Evolutionary conservation across 30 jellyfish, hydroid and myxozoan genomes (phyloP).

Genomic region (Turritopsis dohrnii): DNA sequence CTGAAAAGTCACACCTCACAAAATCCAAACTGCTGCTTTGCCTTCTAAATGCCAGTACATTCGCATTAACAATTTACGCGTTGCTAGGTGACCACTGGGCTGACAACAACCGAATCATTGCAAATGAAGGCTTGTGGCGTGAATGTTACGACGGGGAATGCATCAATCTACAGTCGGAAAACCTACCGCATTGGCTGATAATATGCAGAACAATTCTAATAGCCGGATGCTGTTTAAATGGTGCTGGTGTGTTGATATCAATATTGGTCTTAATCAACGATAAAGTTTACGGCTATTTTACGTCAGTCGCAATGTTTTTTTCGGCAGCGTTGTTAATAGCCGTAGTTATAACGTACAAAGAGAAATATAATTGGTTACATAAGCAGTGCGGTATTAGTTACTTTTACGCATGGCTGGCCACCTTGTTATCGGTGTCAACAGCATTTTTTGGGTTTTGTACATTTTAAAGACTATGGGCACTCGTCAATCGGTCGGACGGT

Average conservation of each 20-base stretch:
- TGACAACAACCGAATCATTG: background rate
- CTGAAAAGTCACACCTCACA: background rate
- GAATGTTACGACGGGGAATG: slow-evolving; percentile 1
- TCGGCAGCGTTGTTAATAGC: background rate
- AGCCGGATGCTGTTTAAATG: background rate
- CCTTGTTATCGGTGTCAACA: background rate
- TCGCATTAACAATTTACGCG: background rate
- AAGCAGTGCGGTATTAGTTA: background rate
- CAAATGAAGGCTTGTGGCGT: background rate
- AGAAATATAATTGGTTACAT: background rate
- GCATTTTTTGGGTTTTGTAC: slow-evolving; percentile 5
- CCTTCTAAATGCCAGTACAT: background rate
- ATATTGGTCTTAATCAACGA: background rate
- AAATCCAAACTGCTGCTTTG: background rate
- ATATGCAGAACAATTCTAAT: background rate
- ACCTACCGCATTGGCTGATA: background rate
- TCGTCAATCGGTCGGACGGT: too few relatives aligned
- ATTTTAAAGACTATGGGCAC: background rate
- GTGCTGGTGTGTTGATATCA: background rate
- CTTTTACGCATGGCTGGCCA: slow-evolving; percentile 5
- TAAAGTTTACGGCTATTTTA: background rate
- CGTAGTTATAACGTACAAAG: background rate
- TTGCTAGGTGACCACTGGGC: slow-evolving; percentile 3
- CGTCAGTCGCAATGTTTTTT: slow-evolving; percentile 3
- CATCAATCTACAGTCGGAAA: background rate